phyloP scores from a whole-genome alignment of 1,140 invertebrate genomes.

The Ceratosolen solmsi region DNA sequence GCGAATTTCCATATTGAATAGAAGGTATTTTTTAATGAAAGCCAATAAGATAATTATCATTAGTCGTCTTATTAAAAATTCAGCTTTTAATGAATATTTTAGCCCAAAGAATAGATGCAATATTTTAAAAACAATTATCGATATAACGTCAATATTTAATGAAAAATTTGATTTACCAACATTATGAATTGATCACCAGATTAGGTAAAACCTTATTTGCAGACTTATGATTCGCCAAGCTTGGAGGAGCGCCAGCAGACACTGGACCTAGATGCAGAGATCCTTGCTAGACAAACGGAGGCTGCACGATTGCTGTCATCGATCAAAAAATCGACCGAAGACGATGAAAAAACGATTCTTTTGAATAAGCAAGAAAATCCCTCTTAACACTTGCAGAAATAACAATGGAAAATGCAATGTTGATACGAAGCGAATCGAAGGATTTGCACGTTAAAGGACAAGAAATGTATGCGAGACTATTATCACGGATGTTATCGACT shows the following conservation, averaged over 20 bases:
- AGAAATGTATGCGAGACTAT: constrained; percentile 62
- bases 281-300: constrained; percentile 57
- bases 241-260: constrained; percentile 54
- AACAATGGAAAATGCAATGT: constrained; percentile 55
- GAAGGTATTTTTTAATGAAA: too few relatives aligned
- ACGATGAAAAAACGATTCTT: constrained; percentile 65
- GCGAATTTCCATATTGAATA: too few relatives aligned
- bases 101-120: too few relatives aligned
- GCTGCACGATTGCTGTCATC: constrained; percentile 53
- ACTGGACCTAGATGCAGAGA: constrained; percentile 59
- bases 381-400: constrained; percentile 65
- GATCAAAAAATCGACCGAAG: constrained; percentile 56
- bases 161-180: too few relatives aligned
- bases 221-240: constrained; percentile 46
- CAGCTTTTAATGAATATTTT: too few relatives aligned
- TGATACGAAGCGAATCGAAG: constrained; percentile 46
- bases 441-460: constrained; percentile 56
- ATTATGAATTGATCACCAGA: too few relatives aligned
- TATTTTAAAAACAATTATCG: too few relatives aligned
- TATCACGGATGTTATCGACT: neutral
- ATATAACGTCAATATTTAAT: too few relatives aligned
- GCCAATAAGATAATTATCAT: too few relatives aligned
- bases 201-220: neutral
- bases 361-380: constrained; percentile 60
- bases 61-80: too few relatives aligned